Base-by-base conservation (phyloP, 2,113 vertebrate species). In the Notothenia coriiceps region DNA sequence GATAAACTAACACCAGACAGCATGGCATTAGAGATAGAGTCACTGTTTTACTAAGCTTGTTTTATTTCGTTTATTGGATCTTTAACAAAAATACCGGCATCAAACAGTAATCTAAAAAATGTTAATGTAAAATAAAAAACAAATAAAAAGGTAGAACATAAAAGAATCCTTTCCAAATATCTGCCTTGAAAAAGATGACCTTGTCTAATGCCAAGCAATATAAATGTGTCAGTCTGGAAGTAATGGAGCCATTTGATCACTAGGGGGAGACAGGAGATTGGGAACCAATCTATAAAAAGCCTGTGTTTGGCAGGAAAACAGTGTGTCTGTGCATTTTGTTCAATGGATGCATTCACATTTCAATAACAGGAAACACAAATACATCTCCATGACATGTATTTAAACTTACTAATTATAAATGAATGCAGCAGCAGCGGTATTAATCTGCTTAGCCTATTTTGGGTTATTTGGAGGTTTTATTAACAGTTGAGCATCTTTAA, bases 261-360 rank as follows among this genome's bases (percentile, higher is more conserved):
- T 74, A 93, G 94, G 9, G 71, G 86, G 92, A 68, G 86, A 88
- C 86, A 90, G 10, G 82, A 14, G 20, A 86, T 74, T 66, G 9
- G 11, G 6, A 52, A 78, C 8, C 2, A 62, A 33, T 9, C 14
- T 40, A 14, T 18, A 6, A 15, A 68, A 13, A 15, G 1, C 15
- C 33, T 12, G 57, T 8, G 2, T 2, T 13, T 1, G 18, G 14
- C 2, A 25, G 13, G 18, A 18, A 18, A 20, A 49, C 3, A 55
- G 25, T 61, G 59, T 61, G 11, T 14, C 17, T 77, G 10, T 44
- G 33, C 25, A 40, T 71, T 54, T 13, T 18, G 12, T 33, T 73
- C 46, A 68, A 29, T 43, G 0, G 12, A 22, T 74, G 3, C 0
- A 65, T 29, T 14, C 10, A 56, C 25, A 25, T 33, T n/a, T 17